Evolutionary conservation across 2,888 invertebrate genomes (phyloP).

Genomic region (Ormyrus nitidulus): DNA sequence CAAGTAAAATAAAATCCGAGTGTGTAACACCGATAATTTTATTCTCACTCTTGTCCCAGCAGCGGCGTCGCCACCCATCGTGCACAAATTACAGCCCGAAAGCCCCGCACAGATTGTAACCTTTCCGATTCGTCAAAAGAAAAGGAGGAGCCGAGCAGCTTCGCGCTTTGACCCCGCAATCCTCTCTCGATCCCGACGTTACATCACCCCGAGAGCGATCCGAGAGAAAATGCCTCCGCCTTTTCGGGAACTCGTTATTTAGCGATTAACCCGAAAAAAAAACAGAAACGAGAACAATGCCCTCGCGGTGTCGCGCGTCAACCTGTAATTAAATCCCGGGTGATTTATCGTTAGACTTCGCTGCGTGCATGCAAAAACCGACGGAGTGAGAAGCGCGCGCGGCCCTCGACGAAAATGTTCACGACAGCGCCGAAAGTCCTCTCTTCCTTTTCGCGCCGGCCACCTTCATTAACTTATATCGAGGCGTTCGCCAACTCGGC

Average conservation of each 20-base stretch:
- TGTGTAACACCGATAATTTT: no score
- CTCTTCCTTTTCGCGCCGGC: conserved; percentile 14
- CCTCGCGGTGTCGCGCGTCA: no score
- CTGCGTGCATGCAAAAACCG: no score
- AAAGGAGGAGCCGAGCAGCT: no score
- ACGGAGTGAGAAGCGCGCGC: no score
- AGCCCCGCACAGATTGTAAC: background rate
- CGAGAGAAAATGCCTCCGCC: conserved; percentile 16
- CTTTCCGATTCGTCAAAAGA: conserved; percentile 16
- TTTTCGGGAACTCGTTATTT: conserved; percentile 40
- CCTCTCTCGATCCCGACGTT: no score
- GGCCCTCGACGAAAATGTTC: no score
- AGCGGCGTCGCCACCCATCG: conserved; percentile 5
- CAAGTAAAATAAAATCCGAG: background rate
- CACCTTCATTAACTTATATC: conserved; percentile 62
- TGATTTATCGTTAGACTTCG: no score
- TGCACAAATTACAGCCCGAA: conserved; percentile 21
- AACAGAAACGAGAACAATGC: background rate
- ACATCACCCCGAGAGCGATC: background rate
- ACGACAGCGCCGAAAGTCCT: conserved; percentile 21
- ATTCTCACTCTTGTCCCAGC: background rate
- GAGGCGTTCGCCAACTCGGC: conserved; percentile 42
- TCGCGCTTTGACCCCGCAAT: no score
- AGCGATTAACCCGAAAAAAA: conserved; percentile 6
- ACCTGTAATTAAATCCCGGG: no score